Conservation (phyloP, 2,888 invertebrate genomes). For the Mesorhabditis belari region DNA sequence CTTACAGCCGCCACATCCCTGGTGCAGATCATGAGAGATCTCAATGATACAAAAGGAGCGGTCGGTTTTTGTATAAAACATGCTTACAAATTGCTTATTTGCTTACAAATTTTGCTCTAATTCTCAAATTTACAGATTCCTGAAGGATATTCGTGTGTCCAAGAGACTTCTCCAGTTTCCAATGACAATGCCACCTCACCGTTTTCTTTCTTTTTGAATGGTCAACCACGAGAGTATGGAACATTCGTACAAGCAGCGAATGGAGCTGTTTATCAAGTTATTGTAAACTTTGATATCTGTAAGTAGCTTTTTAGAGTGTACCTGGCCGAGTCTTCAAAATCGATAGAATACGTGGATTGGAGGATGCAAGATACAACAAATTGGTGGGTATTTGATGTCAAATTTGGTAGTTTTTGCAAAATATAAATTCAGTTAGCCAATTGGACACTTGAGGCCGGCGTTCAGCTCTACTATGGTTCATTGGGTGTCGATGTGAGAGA, state of each 20-base stretch:
- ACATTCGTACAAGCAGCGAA: slow-evolving; percentile 2
- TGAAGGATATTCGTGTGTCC: background rate
- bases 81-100: too few species aligned
- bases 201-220: background rate
- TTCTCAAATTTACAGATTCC: too few species aligned
- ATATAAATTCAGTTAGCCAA: slow-evolving; percentile 35
- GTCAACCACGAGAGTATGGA: background rate
- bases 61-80: too few species aligned
- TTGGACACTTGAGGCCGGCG: slow-evolving; percentile 41
- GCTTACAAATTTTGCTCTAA: too few species aligned
- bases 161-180: background rate
- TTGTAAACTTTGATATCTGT: background rate
- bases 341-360: slow-evolving; percentile 27
- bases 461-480: slow-evolving; percentile 35
- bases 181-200: background rate
- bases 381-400: slow-evolving; percentile 30
- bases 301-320: slow-evolving; percentile 26
- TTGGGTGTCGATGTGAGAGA: slow-evolving; percentile 39
- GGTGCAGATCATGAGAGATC: background rate
- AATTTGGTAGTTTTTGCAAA: too few species aligned
- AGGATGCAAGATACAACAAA: slow-evolving; percentile 43
- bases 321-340: slow-evolving; percentile 36
- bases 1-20: background rate
- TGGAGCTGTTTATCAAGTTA: background rate
- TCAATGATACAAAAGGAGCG: too few species aligned